phyloP scores from a whole-genome alignment of 2,113 vertebrate genomes.

The Thalassarche chlororhynchos region DNA sequence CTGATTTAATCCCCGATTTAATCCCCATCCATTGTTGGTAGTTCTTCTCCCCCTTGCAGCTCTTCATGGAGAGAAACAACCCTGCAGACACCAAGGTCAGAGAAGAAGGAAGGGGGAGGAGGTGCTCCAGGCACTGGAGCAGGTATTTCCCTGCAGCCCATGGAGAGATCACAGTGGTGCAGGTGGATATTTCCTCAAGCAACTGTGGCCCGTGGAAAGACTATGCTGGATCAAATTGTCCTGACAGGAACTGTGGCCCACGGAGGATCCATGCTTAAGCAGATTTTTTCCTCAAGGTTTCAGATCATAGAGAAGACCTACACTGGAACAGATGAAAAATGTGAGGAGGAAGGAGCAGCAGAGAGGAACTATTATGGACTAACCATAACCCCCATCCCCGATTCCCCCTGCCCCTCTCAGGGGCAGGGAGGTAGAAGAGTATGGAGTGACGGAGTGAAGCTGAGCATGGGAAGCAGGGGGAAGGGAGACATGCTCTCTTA shows the following conservation, averaged over 20 bases:
- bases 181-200: background rate
- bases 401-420: background rate
- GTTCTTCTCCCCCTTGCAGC: background rate
- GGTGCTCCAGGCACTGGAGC: background rate
- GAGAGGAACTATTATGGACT: background rate
- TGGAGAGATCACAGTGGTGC: background rate
- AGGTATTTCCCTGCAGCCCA: background rate
- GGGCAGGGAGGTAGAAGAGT: background rate
- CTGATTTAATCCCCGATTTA: background rate
- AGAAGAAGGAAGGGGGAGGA: background rate
- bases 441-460: background rate
- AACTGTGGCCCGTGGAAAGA: background rate
- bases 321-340: background rate
- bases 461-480: background rate
- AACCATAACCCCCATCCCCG: background rate
- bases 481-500: background rate
- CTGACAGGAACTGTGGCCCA: background rate
- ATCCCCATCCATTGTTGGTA: background rate
- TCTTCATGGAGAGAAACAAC: background rate
- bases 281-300: background rate
- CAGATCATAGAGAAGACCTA: background rate
- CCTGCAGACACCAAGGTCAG: background rate
- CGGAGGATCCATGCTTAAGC: accelerated
- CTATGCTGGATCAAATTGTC: background rate
- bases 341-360: background rate